A percentile compares a stretch with the other conserved stretches of the same genome.
Conservation (phyloP, 2,113 vertebrate genomes). For the Bothrops jararaca region DNA sequence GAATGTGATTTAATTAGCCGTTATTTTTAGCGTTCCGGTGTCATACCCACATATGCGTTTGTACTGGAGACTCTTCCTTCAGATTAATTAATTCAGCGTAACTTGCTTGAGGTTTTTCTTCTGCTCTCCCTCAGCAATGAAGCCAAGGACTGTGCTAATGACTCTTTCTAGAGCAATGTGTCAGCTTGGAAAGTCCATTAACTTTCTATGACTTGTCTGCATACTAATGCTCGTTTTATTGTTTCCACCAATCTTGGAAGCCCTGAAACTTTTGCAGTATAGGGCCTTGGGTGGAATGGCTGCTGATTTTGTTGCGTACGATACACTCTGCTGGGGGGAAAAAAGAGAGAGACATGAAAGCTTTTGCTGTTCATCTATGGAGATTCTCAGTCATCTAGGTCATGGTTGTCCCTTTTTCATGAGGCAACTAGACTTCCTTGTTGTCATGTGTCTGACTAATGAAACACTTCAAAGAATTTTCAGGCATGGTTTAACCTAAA, state of each 20-base stretch:
- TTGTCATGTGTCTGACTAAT: too few species aligned
- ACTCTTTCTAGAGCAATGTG: constrained; percentile 50
- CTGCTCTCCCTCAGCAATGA: background rate
- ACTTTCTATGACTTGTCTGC: constrained; percentile 55
- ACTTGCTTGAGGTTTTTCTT: constrained; percentile 48
- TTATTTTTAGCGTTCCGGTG: constrained; percentile 31
- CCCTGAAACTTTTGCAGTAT: constrained; percentile 39
- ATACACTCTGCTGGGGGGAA: background rate
- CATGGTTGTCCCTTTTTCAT: too few species aligned
- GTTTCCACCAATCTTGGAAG: constrained; percentile 56
- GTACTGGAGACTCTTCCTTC: constrained; percentile 28
- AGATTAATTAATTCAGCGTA: constrained; percentile 51
- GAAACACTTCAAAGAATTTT: too few species aligned
- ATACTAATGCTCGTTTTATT: constrained; percentile 48
- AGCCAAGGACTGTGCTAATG: constrained; percentile 50
- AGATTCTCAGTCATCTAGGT: too few species aligned
- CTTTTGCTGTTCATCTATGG: too few species aligned
- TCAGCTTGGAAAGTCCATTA: constrained; percentile 60
- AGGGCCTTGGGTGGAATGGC: constrained; percentile 44
- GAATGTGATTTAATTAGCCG: constrained; percentile 25
- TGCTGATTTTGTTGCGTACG: constrained; percentile 6
- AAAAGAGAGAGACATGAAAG: constrained; percentile 1
- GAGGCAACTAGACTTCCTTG: too few species aligned
- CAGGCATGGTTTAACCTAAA: too few species aligned
- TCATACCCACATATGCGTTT: constrained; percentile 10